Base-by-base conservation (phyloP, 2,113 vertebrate genomes). In the Rhinoderma darwinii region DNA sequence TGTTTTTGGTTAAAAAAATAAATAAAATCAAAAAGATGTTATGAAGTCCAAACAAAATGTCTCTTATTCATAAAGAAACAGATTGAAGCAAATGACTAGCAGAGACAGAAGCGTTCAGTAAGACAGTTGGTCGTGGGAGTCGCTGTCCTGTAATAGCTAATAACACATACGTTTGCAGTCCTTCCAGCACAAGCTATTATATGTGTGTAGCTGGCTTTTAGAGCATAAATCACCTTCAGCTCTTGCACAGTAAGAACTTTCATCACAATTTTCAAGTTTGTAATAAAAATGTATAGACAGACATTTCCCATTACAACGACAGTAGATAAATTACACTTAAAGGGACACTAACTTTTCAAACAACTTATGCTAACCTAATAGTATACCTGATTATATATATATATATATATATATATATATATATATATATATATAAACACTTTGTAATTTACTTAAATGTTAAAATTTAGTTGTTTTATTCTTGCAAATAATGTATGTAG, bases 101-200 rank as follows among this genome's bases (percentile, higher is more conserved):
- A 59, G 72, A 75, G 41, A 43, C 39, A 76, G 43, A 76, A 74
- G 72, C 37, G 7, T 47, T 76, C 47, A 17, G 75, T 51, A 51
- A 77, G 75, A 27, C n/a, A 44, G 22, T 32, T 51, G 44, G 27
- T 77, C 22, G 5, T 77, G 75, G 44, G 30, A 77, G 43, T 51
- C 35, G 75, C 43, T 51, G 44, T 44, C 41, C 44, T 77, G 44
- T 50, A 77, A 77, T 44, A 76, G 41, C 41, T 47, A 44, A 74
- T 10, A 74, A 76, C 73, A 75, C 39, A 75, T 76, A 76, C 39
- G 73, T 47, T 50, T 76, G 25, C 5, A 76, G 14, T 47, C 73
- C 41, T n/a, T 47, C 11, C 27, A 47, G 25, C n/a, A 50, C 43
- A 47, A 47, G 25, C 41, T 74, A 74, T 74, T n/a, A 15, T 73